phyloP scores from a whole-genome alignment of 2,888 invertebrate genomes.

The Epiblema foenella region DNA sequence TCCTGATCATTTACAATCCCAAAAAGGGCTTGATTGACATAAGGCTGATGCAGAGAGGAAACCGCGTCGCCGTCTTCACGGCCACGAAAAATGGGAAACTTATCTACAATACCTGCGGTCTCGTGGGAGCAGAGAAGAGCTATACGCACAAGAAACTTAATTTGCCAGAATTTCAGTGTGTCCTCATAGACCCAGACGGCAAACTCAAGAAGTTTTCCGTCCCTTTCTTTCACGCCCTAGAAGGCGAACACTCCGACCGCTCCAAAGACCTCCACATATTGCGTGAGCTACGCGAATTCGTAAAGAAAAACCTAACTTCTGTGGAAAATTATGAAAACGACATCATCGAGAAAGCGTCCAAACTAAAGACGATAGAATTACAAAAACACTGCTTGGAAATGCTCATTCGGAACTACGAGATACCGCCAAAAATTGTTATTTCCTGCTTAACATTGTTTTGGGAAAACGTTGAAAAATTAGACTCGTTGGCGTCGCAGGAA shows the following conservation, averaged over 20 bases:
- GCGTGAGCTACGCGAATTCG: slow-evolving; percentile 88
- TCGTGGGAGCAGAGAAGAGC: slow-evolving; percentile 88
- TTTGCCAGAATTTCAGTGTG: slow-evolving; percentile 88
- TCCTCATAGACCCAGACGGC: slow-evolving; percentile 93
- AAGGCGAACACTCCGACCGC: slow-evolving; percentile 93
- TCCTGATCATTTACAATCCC: slow-evolving; percentile 96
- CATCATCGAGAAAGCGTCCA: slow-evolving; percentile 83
- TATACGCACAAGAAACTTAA: slow-evolving; percentile 84
- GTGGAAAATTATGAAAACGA: slow-evolving; percentile 81
- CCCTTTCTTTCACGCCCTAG: slow-evolving; percentile 96
- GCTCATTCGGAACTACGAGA: slow-evolving; percentile 87
- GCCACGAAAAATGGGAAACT: slow-evolving; percentile 93
- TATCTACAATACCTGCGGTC: slow-evolving; percentile 91
- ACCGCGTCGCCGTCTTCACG: slow-evolving; percentile 95
- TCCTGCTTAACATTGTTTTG: slow-evolving; percentile 79
- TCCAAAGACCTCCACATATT: slow-evolving; percentile 95
- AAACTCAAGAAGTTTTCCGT: slow-evolving; percentile 92
- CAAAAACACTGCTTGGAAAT: slow-evolving; percentile 89
- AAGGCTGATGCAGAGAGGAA: slow-evolving; percentile 95
- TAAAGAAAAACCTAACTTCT: slow-evolving; percentile 84
- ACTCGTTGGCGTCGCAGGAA: slow-evolving; percentile 55
- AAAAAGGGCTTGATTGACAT: slow-evolving; percentile 97
- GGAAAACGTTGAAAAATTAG: slow-evolving; percentile 59
- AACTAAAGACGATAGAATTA: slow-evolving; percentile 89
- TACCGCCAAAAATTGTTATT: slow-evolving; percentile 86